Evolutionary conservation across 2,888 invertebrate genomes (phyloP).

Genomic region (Branchinecta sandiegonensis): DNA sequence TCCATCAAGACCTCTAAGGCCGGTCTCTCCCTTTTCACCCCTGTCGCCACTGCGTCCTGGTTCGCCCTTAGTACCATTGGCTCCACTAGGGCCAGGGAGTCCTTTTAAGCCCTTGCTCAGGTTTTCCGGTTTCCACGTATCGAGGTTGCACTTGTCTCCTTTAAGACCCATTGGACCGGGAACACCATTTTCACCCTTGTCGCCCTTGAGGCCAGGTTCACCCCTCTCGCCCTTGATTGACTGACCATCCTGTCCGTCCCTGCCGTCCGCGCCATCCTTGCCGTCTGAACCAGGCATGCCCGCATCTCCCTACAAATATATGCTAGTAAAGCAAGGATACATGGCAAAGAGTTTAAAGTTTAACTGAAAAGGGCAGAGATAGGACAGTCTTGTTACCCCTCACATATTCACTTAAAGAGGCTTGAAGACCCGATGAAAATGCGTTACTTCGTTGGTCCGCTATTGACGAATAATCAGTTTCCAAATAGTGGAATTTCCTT

Average conservation of each 20-base stretch:
- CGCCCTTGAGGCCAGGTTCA: conserved; percentile 27
- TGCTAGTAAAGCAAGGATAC: neutral
- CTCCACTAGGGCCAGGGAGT: conserved; percentile 30
- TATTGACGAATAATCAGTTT: too few species aligned
- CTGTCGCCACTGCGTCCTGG: conserved; percentile 48
- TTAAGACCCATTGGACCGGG: conserved; percentile 31
- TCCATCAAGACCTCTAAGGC: conserved; percentile 40
- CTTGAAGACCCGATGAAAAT: too few species aligned
- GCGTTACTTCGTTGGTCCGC: too few species aligned
- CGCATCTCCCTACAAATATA: conserved; percentile 32
- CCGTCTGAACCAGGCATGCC: conserved; percentile 30
- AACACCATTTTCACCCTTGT: conserved; percentile 22
- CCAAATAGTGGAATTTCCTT: too few species aligned
- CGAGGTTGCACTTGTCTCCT: conserved; percentile 49
- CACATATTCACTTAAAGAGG: too few species aligned
- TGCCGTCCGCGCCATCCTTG: conserved; percentile 29
- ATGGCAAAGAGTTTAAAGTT: neutral
- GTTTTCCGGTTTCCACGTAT: conserved; percentile 45
- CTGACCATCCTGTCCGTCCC: conserved; percentile 34
- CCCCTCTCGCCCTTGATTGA: conserved; percentile 21
- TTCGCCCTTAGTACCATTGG: conserved; percentile 45
- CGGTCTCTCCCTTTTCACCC: conserved; percentile 52
- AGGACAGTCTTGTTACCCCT: too few species aligned
- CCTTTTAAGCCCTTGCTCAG: neutral
- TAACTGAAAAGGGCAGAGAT: too few species aligned